Conservation (phyloP, 2,797 vertebrate species). For the Enteromius mattozi region DNA sequence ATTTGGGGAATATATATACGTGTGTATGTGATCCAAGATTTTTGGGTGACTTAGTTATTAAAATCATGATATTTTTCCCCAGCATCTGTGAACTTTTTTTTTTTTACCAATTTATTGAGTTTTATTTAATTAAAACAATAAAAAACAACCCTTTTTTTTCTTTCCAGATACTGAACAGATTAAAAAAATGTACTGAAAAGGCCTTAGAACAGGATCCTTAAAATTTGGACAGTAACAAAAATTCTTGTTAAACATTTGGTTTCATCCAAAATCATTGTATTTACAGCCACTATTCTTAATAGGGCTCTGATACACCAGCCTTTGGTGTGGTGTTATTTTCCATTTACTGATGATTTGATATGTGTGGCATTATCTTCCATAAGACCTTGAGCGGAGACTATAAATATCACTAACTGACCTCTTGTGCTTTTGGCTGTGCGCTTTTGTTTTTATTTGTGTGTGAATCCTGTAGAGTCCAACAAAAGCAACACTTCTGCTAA, state of each 20-base stretch:
- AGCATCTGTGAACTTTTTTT: too few relatives aligned
- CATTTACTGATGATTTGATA: slow-evolving; percentile 39
- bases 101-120: background rate
- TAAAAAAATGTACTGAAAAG: background rate
- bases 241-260: background rate
- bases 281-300: background rate
- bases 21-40: background rate
- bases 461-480: slow-evolving; percentile 42
- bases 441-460: slow-evolving; percentile 48
- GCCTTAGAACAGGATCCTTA: background rate
- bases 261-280: background rate
- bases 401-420: slow-evolving; percentile 47
- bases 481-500: slow-evolving; percentile 46
- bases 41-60: background rate
- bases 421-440: slow-evolving; percentile 34
- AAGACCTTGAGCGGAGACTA: slow-evolving; percentile 46
- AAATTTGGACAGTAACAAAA: background rate
- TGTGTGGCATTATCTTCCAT: slow-evolving; percentile 48
- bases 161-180: background rate
- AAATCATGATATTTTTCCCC: too few relatives aligned
- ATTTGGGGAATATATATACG: background rate
- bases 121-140: background rate
- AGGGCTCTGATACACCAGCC: background rate
- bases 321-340: slow-evolving; percentile 28
- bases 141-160: background rate